A percentile compares a stretch with the other conserved stretches of the same genome.
Evolutionary conservation across 2,797 vertebrate species (phyloP).

Genomic region (Muscicapa striata): DNA sequence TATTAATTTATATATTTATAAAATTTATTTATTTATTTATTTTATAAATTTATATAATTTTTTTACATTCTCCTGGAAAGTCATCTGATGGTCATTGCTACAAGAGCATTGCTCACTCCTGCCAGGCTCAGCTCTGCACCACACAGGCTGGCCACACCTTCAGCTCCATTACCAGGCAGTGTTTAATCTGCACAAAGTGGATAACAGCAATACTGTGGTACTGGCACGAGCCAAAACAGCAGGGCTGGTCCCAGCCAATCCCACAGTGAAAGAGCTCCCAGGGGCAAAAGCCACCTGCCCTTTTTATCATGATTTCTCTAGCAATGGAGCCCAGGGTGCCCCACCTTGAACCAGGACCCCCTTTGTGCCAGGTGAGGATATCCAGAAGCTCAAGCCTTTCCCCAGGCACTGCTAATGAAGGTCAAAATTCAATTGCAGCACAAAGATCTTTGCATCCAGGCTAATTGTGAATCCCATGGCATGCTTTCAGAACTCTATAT

Average conservation of each 20-base stretch:
- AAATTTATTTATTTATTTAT: too few species aligned
- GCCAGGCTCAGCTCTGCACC: background rate
- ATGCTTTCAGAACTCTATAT: background rate
- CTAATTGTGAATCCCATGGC: background rate
- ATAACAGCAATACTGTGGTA: accelerated
- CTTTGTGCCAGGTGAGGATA: background rate
- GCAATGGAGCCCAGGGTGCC: background rate
- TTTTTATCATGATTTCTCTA: background rate
- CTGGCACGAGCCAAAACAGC: background rate
- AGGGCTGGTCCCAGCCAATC: background rate
- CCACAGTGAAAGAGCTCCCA: background rate
- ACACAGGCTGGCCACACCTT: background rate
- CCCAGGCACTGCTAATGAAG: background rate
- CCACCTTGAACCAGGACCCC: background rate
- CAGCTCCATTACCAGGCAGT: background rate
- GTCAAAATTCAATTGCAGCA: background rate
- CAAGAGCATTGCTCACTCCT: background rate
- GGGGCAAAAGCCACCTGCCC: background rate
- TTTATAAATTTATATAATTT: too few species aligned
- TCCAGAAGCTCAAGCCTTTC: background rate
- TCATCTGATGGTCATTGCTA: accelerated
- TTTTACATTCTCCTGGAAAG: background rate
- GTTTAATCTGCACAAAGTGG: accelerated
- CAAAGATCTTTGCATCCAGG: background rate
- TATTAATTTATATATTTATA: too few species aligned